Conservation (phyloP, 2,888 invertebrate genomes). For the Empis livida region DNA sequence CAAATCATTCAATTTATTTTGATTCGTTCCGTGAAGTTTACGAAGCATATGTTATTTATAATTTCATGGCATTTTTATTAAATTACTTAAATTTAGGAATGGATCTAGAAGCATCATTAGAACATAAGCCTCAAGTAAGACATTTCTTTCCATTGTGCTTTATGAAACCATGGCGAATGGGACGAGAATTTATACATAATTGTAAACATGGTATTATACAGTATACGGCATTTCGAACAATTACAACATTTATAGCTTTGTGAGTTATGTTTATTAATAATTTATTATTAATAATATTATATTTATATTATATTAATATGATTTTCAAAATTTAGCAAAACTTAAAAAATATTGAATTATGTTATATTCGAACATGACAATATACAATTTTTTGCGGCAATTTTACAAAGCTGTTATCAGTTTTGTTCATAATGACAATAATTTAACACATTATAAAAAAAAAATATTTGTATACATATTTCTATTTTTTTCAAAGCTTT, state of each 20-base stretch:
- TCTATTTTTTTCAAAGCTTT: too few relatives aligned
- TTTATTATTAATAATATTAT: not conserved
- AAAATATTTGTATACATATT: too few relatives aligned
- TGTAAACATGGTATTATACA: slow-evolving; percentile 96
- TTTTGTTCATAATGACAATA: too few relatives aligned
- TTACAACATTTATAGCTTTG: slow-evolving; percentile 83
- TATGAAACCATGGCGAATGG: slow-evolving; percentile 87
- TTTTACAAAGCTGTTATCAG: too few relatives aligned
- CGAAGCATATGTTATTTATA: slow-evolving; percentile 96
- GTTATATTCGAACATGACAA: too few relatives aligned
- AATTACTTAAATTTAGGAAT: slow-evolving; percentile 80
- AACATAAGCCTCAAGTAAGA: slow-evolving; percentile 66
- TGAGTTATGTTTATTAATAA: slow-evolving; percentile 37
- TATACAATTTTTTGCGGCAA: too few relatives aligned
- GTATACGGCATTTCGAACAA: slow-evolving; percentile 82
- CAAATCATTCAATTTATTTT: slow-evolving; percentile 78
- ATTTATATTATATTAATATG: too few relatives aligned
- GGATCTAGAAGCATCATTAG: slow-evolving; percentile 70
- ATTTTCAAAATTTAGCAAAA: too few relatives aligned
- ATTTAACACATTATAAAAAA: too few relatives aligned
- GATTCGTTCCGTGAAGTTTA: slow-evolving; percentile 91
- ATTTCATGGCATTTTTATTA: slow-evolving; percentile 89
- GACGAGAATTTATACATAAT: slow-evolving; percentile 80
- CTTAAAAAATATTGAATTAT: too few relatives aligned
- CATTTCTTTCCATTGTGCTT: slow-evolving; percentile 89